phyloP scores from a whole-genome alignment of 2,113 vertebrate species.

The Corvus hawaiiensis region DNA sequence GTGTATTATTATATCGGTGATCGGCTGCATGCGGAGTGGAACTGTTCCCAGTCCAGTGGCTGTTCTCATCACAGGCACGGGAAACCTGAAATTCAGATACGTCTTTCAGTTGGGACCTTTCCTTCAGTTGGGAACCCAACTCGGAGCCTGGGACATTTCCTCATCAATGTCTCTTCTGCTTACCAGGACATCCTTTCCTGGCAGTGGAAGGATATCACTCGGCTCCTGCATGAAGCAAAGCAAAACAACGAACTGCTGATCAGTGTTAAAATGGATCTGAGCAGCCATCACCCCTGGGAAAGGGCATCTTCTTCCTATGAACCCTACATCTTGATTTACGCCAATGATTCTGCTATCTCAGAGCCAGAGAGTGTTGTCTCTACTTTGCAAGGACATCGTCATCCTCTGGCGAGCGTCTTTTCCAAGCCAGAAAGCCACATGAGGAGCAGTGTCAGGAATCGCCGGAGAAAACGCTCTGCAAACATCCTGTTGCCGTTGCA shows the following conservation, averaged over 20 bases:
- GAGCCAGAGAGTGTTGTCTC: constrained; percentile 87
- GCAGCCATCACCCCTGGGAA: constrained; percentile 63
- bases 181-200: constrained; percentile 77
- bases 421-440: constrained; percentile 34
- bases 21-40: constrained; percentile 60
- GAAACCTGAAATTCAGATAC: constrained; percentile 70
- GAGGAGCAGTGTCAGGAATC: constrained; percentile 4
- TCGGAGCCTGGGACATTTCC: constrained; percentile 76
- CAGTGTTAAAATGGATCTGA: constrained; percentile 75
- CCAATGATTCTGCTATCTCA: constrained; percentile 91
- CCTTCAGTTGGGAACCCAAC: constrained; percentile 66
- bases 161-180: constrained; percentile 73
- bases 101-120: constrained; percentile 83
- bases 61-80: constrained; percentile 57
- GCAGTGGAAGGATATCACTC: constrained; percentile 91
- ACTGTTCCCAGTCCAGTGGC: constrained; percentile 55
- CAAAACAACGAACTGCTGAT: constrained; percentile 79
- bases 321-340: constrained; percentile 92
- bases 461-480: constrained; percentile 74
- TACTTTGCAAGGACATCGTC: constrained; percentile 75
- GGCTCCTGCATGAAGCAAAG: constrained; percentile 79
- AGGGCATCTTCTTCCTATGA: constrained; percentile 67
- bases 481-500: constrained; percentile 82
- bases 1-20: constrained; percentile 86
- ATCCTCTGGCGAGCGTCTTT: constrained; percentile 32